Evolutionary conservation across 2,888 invertebrate genomes (phyloP).

Genomic region (Heterodera filipjevi): DNA sequence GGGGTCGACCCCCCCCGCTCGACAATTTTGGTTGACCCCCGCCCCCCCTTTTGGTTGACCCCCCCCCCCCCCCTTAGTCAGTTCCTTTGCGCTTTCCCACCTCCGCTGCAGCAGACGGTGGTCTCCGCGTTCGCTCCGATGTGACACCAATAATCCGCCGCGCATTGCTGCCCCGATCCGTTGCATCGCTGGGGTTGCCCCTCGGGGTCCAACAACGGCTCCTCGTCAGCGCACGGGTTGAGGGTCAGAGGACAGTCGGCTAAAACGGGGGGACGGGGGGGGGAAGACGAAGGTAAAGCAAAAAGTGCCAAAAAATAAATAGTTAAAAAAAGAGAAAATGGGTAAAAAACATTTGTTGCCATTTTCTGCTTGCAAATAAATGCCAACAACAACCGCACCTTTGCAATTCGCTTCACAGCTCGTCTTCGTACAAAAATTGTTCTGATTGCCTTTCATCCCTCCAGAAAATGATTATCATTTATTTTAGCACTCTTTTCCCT

Average conservation of each 20-base stretch:
- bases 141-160: conserved; percentile 62
- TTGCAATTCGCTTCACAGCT: conserved; percentile 58
- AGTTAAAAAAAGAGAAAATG: too few relatives aligned
- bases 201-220: conserved; percentile 49
- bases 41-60: too few relatives aligned
- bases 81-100: conserved; percentile 31
- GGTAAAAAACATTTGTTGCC: too few relatives aligned
- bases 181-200: conserved; percentile 53
- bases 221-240: conserved; percentile 61
- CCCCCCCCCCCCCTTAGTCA: too few relatives aligned
- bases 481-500: neutral
- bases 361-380: too few relatives aligned
- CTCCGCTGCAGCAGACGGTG: conserved; percentile 63
- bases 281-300: neutral
- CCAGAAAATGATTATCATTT: neutral
- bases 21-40: too few relatives aligned
- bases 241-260: conserved; percentile 39
- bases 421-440: conserved; percentile 62
- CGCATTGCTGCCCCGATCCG: conserved; percentile 50
- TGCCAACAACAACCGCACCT: conserved; percentile 30
- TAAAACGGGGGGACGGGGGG: conserved; percentile 28
- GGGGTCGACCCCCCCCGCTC: too few relatives aligned
- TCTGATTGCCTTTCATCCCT: conserved; percentile 62
- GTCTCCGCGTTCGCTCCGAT: conserved; percentile 59
- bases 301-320: too few relatives aligned